phyloP scores from a whole-genome alignment of 2,113 vertebrate genomes.

The Macrotus californicus region DNA sequence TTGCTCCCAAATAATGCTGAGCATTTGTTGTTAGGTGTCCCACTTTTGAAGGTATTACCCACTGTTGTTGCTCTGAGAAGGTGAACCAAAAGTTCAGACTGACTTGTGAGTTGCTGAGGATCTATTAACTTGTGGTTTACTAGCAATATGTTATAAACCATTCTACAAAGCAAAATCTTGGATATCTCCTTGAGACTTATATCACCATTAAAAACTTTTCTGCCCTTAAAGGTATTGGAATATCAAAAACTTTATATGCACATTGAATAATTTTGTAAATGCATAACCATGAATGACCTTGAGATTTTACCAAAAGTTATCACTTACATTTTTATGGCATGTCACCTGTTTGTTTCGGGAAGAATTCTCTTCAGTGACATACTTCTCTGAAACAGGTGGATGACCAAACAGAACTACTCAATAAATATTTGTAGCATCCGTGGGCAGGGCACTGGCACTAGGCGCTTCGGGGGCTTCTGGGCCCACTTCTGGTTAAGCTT shows the following conservation, averaged over 20 bases:
- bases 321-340: slow-evolving; percentile 42
- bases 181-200: not conserved
- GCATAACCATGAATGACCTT: slow-evolving; percentile 13
- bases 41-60: not conserved
- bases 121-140: not conserved
- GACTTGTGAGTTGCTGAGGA: not conserved
- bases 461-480: not conserved
- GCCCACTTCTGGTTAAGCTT: not conserved
- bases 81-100: not conserved
- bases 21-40: not conserved
- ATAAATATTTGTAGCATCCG: not conserved
- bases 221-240: not conserved
- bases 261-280: slow-evolving; percentile 35
- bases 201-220: not conserved
- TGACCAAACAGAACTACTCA: not conserved
- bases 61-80: not conserved
- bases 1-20: not conserved
- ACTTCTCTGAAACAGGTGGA: not conserved
- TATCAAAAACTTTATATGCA: slow-evolving; percentile 13
- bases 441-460: not conserved
- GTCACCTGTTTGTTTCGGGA: slow-evolving; percentile 27
- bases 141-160: not conserved
- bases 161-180: not conserved
- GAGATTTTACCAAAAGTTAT: slow-evolving; percentile 37
- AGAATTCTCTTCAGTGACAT: not conserved